Conservation (phyloP, 2,113 vertebrate genomes). For the Cavia porcellus region DNA sequence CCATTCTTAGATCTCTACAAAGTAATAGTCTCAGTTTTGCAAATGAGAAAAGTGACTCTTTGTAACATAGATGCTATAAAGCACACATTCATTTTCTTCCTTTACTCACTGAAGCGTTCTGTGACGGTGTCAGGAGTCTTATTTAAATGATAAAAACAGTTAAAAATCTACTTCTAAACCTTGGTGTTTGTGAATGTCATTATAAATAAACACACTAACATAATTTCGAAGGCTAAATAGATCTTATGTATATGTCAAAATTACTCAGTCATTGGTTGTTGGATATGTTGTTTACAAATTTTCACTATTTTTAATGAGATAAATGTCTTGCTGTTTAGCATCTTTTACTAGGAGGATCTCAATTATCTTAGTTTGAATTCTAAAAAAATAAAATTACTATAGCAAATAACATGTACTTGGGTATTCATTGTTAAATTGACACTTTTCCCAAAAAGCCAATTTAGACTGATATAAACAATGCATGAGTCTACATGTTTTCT, state of each 20-base stretch:
- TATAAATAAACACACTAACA: background rate
- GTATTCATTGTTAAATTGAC: background rate
- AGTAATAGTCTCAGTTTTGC: background rate
- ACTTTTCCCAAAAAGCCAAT: background rate
- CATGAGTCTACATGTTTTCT: background rate
- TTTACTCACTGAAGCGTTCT: background rate
- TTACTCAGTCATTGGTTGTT: background rate
- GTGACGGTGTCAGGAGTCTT: background rate
- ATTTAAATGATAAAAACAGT: background rate
- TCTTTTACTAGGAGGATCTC: background rate
- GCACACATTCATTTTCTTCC: background rate
- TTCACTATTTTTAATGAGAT: background rate
- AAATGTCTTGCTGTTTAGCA: background rate
- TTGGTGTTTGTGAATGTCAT: background rate
- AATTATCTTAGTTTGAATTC: background rate
- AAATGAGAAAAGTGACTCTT: background rate
- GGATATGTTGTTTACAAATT: background rate
- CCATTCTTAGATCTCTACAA: background rate
- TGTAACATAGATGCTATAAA: background rate
- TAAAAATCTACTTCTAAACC: background rate
- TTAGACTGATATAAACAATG: background rate
- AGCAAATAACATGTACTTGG: background rate
- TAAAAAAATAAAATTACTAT: background rate
- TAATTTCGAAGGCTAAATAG: background rate
- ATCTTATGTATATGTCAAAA: background rate